These are phyloP conservation scores for Anableps anableps DNA, from an alignment of 2,797 vertebrate species.

Conservation along the genomic window DNA sequence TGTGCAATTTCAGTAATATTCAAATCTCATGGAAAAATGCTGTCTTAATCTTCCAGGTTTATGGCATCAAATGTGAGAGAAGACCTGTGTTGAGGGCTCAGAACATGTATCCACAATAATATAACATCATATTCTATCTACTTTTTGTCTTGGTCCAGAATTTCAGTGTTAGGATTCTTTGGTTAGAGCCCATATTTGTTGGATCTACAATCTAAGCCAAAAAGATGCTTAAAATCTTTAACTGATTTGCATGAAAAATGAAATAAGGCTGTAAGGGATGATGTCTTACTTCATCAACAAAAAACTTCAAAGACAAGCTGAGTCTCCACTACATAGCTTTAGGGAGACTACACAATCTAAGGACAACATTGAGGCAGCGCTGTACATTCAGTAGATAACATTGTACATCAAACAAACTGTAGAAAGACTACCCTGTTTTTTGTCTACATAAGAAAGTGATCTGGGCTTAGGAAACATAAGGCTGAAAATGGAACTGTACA, in stretches of 20 bases:
- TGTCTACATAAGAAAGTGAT: constrained; percentile 33
- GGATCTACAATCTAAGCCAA: constrained; percentile 10
- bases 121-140: constrained; percentile 32
- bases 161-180: constrained; percentile 31
- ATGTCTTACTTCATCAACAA: constrained; percentile 54
- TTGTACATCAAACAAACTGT: constrained; percentile 71
- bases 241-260: constrained; percentile 22
- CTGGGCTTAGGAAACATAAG: constrained; percentile 52
- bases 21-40: constrained; percentile 22
- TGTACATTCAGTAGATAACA: constrained; percentile 72
- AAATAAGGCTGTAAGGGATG: constrained; percentile 47
- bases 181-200: constrained; percentile 39
- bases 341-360: constrained; percentile 58
- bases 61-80: constrained; percentile 17
- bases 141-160: constrained; percentile 28
- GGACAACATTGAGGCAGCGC: constrained; percentile 63
- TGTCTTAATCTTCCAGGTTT: constrained; percentile 20
- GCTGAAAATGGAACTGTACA: constrained; percentile 42
- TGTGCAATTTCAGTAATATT: constrained; percentile 4
- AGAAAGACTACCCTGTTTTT: constrained; percentile 51
- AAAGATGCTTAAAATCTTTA: constrained; percentile 45
- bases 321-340: constrained; percentile 58
- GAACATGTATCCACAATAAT: constrained; percentile 14
- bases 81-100: constrained; percentile 24
- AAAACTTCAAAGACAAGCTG: constrained; percentile 59